Conservation (phyloP, 1,140 invertebrate genomes). For the Drosophila saltans region DNA sequence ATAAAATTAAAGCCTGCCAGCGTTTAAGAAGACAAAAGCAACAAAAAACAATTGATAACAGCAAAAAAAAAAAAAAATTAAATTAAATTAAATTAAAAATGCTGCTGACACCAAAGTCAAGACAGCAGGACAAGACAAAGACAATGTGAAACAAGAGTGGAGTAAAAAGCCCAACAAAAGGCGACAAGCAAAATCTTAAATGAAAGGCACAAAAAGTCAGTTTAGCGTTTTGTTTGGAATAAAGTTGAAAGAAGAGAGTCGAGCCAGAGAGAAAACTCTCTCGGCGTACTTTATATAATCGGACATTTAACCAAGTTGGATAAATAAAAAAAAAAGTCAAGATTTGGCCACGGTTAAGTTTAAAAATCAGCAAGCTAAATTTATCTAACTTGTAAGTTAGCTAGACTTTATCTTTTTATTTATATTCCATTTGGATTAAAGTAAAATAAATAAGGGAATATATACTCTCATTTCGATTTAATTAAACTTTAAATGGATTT, state of each 20-base stretch:
- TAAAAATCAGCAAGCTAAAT: not conserved
- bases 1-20: constrained; percentile 7
- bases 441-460: too few species aligned
- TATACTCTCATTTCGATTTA: too few species aligned
- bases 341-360: not conserved
- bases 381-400: too few species aligned
- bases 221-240: constrained; percentile 8
- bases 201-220: constrained; percentile 6
- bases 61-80: constrained; percentile 1
- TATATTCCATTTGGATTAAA: too few species aligned
- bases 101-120: constrained; percentile 30
- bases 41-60: constrained; percentile 3
- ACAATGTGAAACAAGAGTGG: constrained; percentile 9
- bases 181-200: constrained; percentile 1
- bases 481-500: too few species aligned
- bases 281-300: not conserved
- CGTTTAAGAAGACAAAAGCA: not conserved
- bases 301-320: not conserved
- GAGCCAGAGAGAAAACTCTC: not conserved
- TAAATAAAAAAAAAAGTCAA: constrained; percentile 1
- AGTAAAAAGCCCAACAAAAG: constrained; percentile 8
- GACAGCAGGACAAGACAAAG: not conserved
- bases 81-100: constrained; percentile 53
- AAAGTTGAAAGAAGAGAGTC: not conserved
- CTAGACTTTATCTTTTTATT: too few species aligned